Percentiles rank a stretch among this genome's conserved stretches.
These are phyloP conservation scores for Mycteria americana DNA, from an alignment of 2,797 vertebrate species.

Conservation along the genomic window DNA sequence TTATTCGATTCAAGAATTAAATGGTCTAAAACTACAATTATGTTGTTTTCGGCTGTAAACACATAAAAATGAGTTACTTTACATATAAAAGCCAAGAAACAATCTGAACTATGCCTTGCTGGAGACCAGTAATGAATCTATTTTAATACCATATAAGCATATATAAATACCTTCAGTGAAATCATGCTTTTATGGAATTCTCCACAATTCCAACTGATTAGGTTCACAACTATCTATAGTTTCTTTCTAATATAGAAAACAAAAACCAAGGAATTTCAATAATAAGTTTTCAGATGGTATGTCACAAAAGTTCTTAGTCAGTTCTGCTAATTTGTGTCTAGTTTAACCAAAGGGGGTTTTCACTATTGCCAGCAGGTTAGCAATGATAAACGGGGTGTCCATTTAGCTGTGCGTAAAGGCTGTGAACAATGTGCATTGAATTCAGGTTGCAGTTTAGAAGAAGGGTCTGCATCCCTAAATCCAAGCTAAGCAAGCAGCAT, in stretches of 20 bases:
- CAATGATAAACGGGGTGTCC: neutral
- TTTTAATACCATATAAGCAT: constrained; percentile 27
- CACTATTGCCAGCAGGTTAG: neutral
- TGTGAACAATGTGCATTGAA: neutral
- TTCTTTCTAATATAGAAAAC: constrained; percentile 2
- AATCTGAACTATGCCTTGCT: constrained; percentile 19
- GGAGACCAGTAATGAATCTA: constrained; percentile 23
- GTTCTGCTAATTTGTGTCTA: neutral
- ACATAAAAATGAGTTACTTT: constrained; percentile 48
- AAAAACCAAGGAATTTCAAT: neutral
- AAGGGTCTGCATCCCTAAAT: neutral
- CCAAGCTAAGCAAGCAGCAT: neutral
- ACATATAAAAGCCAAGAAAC: constrained; percentile 43
- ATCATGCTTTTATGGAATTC: neutral
- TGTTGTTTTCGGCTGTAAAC: constrained; percentile 44
- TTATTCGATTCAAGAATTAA: constrained; percentile 7
- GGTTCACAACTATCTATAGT: neutral
- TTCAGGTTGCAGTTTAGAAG: neutral
- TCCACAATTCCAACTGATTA: constrained; percentile 37
- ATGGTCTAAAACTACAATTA: constrained; percentile 33
- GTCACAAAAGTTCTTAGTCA: neutral
- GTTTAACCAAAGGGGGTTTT: neutral
- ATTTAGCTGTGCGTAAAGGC: neutral
- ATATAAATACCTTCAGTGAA: constrained; percentile 2
- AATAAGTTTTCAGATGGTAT: neutral